These are phyloP conservation scores for Sepiola atlantica DNA, from an alignment of 2,888 invertebrate genomes.

Conservation along the genomic window DNA sequence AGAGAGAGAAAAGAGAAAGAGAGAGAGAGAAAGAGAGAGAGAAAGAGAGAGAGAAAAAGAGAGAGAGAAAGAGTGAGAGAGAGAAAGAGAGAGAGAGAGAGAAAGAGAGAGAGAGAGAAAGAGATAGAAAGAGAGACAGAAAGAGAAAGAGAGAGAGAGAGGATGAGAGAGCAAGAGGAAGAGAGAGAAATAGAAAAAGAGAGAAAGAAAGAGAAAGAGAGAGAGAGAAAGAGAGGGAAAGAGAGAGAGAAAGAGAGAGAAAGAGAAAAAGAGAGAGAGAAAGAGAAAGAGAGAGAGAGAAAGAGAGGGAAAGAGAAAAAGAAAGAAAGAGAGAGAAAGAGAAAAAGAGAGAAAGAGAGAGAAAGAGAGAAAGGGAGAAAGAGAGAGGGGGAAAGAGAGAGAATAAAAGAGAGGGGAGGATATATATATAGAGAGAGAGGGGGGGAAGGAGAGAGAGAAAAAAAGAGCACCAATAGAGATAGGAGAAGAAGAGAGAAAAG, in stretches of 20 bases:
- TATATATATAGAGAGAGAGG: too few relatives aligned
- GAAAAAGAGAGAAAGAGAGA: neutral
- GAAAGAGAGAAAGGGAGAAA: neutral
- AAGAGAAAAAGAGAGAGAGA: neutral
- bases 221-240: neutral
- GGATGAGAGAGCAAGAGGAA: too few relatives aligned
- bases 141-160: neutral
- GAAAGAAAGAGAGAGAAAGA: too few relatives aligned
- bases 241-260: neutral
- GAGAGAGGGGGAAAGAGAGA: too few relatives aligned
- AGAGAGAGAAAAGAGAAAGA: neutral
- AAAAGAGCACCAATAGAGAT: too few relatives aligned
- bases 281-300: neutral
- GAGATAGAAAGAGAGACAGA: neutral
- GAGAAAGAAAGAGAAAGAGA: too few relatives aligned
- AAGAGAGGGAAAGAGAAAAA: too few relatives aligned
- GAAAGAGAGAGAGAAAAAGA: neutral
- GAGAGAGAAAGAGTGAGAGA: neutral
- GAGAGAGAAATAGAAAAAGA: too few relatives aligned
- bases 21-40: neutral
- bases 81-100: neutral
- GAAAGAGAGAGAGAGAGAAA: neutral
- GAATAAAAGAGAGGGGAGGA: too few relatives aligned
- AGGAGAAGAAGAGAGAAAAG: too few relatives aligned
- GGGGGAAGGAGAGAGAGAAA: too few relatives aligned